A percentile compares a stretch with the other conserved stretches of the same genome.
These are phyloP conservation scores for Apocrypta bakeri DNA, from an alignment of 1,140 invertebrate genomes.

Conservation along the genomic window DNA sequence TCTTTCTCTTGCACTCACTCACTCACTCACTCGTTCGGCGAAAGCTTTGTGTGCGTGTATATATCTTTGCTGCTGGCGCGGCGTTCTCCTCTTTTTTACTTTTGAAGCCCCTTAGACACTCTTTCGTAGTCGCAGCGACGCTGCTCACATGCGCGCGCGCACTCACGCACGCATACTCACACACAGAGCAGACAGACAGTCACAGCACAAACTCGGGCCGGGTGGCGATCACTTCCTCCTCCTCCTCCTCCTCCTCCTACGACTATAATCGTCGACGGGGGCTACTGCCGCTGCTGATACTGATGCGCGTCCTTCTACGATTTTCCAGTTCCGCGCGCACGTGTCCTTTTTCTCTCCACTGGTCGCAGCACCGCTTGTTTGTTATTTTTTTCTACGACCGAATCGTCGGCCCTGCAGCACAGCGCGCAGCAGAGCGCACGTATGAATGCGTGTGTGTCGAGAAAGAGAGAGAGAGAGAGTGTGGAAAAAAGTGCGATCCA, in stretches of 20 bases:
- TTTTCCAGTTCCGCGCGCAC: slow-evolving; percentile 43
- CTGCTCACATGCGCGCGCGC: slow-evolving; percentile 10
- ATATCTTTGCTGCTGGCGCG: not conserved
- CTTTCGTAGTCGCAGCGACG: not conserved
- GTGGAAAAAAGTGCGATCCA: not conserved
- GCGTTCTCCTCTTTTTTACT: not conserved
- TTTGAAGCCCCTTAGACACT: not conserved
- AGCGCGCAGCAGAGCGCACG: not conserved
- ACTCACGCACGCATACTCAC: not conserved
- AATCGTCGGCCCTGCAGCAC: not conserved
- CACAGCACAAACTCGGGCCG: not conserved
- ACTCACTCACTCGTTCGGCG: not conserved
- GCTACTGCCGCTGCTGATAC: not conserved
- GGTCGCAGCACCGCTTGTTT: not conserved
- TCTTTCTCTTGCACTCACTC: not conserved
- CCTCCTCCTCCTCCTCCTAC: not conserved
- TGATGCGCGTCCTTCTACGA: slow-evolving; percentile 38
- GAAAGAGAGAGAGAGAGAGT: slow-evolving; percentile 1
- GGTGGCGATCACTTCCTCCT: slow-evolving; percentile 28
- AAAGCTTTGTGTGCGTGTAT: not conserved
- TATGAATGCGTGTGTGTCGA: not conserved
- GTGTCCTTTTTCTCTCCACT: slow-evolving; percentile 36
- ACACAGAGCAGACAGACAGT: not conserved
- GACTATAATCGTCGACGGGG: not conserved
- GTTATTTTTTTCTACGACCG: not conserved